These are phyloP conservation scores for Tetheella fluctuosa DNA, from an alignment of 2,888 invertebrate species.

Conservation along the genomic window DNA sequence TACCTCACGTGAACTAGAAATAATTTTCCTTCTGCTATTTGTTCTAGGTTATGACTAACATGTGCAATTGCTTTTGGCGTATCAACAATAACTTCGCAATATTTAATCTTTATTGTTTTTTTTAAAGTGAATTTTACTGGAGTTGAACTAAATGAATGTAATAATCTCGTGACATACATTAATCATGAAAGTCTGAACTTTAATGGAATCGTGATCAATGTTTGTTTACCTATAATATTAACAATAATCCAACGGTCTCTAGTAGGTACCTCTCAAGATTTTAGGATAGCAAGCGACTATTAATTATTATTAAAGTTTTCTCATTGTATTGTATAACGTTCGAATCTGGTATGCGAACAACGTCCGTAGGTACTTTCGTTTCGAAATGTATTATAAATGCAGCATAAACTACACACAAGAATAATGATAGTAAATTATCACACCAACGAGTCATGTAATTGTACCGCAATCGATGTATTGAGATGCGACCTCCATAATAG, in stretches of 20 bases:
- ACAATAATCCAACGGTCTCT: conserved; percentile 22
- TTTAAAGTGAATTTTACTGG: not conserved
- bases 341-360: conserved; percentile 20
- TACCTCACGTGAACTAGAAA: conserved; percentile 12
- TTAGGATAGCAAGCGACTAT: conserved; percentile 30
- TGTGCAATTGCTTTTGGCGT: not conserved
- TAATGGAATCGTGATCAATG: not conserved
- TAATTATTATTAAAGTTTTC: conserved; percentile 37
- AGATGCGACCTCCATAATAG: conserved; percentile 57
- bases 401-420: conserved; percentile 47
- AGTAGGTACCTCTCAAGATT: conserved; percentile 30
- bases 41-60: not conserved
- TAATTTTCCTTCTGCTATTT: too few species aligned
- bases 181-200: not conserved
- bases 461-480: conserved; percentile 57
- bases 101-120: too few species aligned
- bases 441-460: conserved; percentile 60
- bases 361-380: conserved; percentile 43
- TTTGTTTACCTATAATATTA: not conserved
- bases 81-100: not conserved
- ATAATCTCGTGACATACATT: not conserved
- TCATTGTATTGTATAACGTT: conserved; percentile 40
- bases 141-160: not conserved
- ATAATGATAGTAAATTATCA: conserved; percentile 72
- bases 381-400: conserved; percentile 44